Evolutionary conservation across 2,113 vertebrate genomes (phyloP).

Genomic region (Caracal caracal): DNA sequence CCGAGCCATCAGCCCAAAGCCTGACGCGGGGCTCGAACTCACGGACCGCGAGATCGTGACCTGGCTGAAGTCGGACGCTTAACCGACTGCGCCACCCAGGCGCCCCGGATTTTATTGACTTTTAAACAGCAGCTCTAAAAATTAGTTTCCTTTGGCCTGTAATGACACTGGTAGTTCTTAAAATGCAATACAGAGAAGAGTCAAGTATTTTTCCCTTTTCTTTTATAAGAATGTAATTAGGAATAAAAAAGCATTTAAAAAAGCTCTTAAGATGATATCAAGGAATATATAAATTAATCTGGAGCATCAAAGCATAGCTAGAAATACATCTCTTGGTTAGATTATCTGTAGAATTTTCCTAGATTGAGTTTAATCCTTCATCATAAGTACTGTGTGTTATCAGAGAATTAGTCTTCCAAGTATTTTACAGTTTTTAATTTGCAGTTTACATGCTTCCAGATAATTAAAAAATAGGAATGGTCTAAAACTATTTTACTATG

Average conservation of each 20-base stretch:
- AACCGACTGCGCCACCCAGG: too few species aligned
- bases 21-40: too few species aligned
- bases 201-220: not conserved
- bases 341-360: constrained; percentile 43
- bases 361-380: constrained; percentile 33
- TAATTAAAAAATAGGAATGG: constrained; percentile 9
- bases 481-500: not conserved
- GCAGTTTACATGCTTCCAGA: not conserved
- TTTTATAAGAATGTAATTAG: constrained; percentile 53
- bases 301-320: constrained; percentile 49
- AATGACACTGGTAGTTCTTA: constrained; percentile 1
- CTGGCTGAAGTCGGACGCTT: too few species aligned
- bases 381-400: not conserved
- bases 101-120: not conserved
- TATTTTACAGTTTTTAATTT: constrained; percentile 56
- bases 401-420: constrained; percentile 49
- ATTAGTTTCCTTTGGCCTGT: constrained; percentile 57
- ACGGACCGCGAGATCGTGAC: too few species aligned
- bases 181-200: not conserved
- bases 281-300: constrained; percentile 54
- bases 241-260: constrained; percentile 45
- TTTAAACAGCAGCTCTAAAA: constrained; percentile 58
- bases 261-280: constrained; percentile 31
- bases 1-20: too few species aligned
- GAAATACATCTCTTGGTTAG: constrained; percentile 53